These are phyloP conservation scores for Physocephala rufipes DNA, from an alignment of 2,888 invertebrate genomes.

Conservation along the genomic window DNA sequence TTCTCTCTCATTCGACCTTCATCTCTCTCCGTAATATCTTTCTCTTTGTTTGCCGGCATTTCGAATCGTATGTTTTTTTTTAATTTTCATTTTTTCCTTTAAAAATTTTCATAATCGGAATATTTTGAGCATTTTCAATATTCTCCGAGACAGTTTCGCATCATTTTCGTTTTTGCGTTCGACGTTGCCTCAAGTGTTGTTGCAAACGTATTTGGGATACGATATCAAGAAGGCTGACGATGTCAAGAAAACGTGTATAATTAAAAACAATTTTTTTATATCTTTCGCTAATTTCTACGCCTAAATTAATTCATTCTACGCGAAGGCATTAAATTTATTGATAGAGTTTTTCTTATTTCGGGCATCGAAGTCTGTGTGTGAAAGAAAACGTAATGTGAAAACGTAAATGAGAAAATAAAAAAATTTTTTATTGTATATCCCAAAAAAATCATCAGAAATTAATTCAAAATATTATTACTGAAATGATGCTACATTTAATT, in stretches of 20 bases:
- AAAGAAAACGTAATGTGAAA: no score
- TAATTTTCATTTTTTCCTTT: neutral
- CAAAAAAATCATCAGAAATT: no score
- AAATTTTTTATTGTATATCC: no score
- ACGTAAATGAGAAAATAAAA: no score
- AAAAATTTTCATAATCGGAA: neutral
- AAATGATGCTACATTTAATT: no score
- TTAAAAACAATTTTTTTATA: no score
- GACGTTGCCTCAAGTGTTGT: conserved; percentile 27
- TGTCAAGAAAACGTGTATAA: conserved; percentile 12
- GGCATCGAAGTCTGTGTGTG: no score
- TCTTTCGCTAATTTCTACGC: neutral
- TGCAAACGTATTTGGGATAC: conserved; percentile 6
- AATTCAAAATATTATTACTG: no score
- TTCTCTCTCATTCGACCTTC: neutral
- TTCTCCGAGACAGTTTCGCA: conserved; percentile 20
- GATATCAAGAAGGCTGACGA: conserved; percentile 23
- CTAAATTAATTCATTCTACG: neutral
- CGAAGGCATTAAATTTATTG: conserved; percentile 12
- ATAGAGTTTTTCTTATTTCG: neutral
- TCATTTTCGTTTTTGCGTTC: conserved; percentile 29
- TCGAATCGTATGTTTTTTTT: neutral
- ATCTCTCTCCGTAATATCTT: conserved; percentile 6
- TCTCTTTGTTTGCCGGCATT: neutral
- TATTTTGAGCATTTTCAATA: conserved; percentile 13